A percentile compares a stretch with the other conserved stretches of the same genome.
phyloP scores from a whole-genome alignment of 92 coral and sea anemone species.

The Epizoanthus ramosus region DNA sequence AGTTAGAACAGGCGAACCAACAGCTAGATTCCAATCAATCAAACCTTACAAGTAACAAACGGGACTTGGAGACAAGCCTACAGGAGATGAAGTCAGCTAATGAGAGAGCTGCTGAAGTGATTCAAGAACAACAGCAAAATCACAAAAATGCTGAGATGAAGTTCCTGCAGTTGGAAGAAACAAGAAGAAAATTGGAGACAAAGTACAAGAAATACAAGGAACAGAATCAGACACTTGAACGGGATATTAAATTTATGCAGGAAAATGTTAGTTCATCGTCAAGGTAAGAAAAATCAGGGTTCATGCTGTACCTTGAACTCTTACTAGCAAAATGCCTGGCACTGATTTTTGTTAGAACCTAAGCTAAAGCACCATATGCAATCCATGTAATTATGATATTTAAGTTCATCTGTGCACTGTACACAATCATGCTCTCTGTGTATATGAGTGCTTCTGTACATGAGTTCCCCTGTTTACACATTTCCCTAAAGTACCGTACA shows the following conservation, averaged over 20 bases:
- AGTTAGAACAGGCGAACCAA: conserved; percentile 68
- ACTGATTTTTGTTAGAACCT: too few relatives aligned
- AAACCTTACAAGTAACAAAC: conserved; percentile 48
- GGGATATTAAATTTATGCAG: conserved; percentile 63
- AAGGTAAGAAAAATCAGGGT: too few relatives aligned
- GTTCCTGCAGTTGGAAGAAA: conserved; percentile 61
- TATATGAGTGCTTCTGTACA: too few relatives aligned
- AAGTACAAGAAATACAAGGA: conserved; percentile 67
- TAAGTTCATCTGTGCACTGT: too few relatives aligned
- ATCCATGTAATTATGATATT: too few relatives aligned
- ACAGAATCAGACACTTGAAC: conserved; percentile 65
- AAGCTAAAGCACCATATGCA: too few relatives aligned
- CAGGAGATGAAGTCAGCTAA: conserved; percentile 62
- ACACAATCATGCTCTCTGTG: too few relatives aligned
- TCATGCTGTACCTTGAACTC: too few relatives aligned
- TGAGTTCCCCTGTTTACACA: too few relatives aligned
- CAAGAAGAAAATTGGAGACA: conserved; percentile 62
- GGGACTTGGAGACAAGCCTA: conserved; percentile 59
- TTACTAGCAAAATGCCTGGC: too few relatives aligned
- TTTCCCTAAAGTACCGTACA: too few relatives aligned
- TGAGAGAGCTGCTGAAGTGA: conserved; percentile 55
- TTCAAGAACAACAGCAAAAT: conserved; percentile 67
- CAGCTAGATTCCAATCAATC: conserved; percentile 45
- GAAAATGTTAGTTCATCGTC: conserved; percentile 7
- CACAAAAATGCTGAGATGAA: conserved; percentile 62